phyloP scores from a whole-genome alignment of 2,113 vertebrate genomes.

The Nothoprocta perdicaria region DNA sequence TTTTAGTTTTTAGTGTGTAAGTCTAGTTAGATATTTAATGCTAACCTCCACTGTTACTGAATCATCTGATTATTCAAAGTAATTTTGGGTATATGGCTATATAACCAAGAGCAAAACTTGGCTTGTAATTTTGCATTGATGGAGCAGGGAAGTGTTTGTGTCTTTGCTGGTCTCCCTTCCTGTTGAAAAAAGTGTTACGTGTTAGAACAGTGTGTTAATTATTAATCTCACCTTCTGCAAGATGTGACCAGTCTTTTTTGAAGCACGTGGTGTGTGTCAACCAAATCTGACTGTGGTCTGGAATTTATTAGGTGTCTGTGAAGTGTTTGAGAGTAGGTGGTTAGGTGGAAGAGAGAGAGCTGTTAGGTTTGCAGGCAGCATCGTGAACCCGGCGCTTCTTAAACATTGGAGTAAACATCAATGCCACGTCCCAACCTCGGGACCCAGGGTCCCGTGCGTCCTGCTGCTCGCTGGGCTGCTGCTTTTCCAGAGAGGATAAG shows the following conservation, averaged over 20 bases:
- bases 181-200: neutral
- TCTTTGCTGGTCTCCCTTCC: neutral
- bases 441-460: neutral
- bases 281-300: neutral
- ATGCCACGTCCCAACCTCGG: rapidly evolving
- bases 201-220: neutral
- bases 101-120: neutral
- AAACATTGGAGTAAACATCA: neutral
- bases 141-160: neutral
- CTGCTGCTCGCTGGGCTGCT: neutral
- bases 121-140: neutral
- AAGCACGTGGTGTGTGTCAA: neutral
- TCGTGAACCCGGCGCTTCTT: neutral
- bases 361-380: neutral
- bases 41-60: neutral
- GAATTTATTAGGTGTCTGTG: neutral
- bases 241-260: neutral
- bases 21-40: neutral
- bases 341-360: neutral
- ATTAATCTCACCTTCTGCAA: neutral
- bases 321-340: neutral
- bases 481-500: neutral
- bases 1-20: neutral
- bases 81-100: neutral
- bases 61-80: neutral